Conservation (phyloP, 1,140 invertebrate species). For the Gonatopus flavifemur region DNA sequence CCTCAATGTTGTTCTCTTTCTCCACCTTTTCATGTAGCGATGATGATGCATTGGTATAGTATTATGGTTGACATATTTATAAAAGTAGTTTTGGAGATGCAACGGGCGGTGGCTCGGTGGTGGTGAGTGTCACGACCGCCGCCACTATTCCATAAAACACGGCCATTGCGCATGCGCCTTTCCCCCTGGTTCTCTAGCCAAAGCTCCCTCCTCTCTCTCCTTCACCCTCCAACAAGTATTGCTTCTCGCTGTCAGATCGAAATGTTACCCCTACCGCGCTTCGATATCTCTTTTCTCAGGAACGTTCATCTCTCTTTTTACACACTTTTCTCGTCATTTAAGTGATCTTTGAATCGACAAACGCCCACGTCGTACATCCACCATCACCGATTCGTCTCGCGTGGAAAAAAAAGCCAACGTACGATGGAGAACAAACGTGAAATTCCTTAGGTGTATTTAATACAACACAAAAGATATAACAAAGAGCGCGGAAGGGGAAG, state of each 20-base stretch:
- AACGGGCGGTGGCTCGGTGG: conserved; percentile 42
- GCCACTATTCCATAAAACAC: conserved; percentile 48
- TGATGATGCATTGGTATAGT: no score
- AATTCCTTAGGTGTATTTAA: no score
- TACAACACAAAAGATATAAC: background rate
- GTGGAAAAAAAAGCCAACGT: no score
- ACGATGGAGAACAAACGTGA: no score
- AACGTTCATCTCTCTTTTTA: background rate
- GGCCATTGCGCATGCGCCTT: conserved; percentile 48
- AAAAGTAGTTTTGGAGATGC: no score
- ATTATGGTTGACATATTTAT: no score
- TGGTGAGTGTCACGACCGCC: conserved; percentile 37
- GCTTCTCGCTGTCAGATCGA: background rate
- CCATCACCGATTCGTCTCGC: no score
- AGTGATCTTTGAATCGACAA: background rate
- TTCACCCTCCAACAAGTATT: conserved; percentile 7
- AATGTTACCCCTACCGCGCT: background rate
- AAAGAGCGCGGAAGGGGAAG: background rate
- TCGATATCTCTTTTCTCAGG: background rate
- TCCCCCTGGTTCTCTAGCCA: conserved; percentile 13
- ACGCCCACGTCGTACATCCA: background rate
- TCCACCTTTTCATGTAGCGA: no score
- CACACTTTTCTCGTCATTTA: background rate
- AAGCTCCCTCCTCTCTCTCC: conserved; percentile 15
- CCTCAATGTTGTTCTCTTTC: no score